Conservation (phyloP, 1,140 invertebrate genomes). For the Drosophila littoralis region DNA sequence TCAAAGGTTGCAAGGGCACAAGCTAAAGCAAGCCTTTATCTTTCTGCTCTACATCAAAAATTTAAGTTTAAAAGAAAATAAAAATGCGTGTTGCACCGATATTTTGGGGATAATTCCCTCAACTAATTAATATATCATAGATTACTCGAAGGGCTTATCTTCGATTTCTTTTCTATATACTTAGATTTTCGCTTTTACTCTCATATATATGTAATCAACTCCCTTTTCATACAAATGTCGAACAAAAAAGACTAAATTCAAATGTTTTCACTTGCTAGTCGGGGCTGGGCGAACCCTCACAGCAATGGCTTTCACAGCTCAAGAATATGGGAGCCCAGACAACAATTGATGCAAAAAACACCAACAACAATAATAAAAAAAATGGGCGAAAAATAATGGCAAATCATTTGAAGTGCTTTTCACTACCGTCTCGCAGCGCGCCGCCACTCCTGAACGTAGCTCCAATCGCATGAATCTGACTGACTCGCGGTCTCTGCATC, state of each 20-base stretch:
- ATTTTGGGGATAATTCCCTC: too few species aligned
- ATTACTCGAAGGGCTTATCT: too few species aligned
- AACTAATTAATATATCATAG: too few species aligned
- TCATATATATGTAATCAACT: background rate
- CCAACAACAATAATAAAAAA: constrained; percentile 39
- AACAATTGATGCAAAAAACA: constrained; percentile 41
- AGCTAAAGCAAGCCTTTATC: too few species aligned
- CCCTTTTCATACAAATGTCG: constrained; percentile 22
- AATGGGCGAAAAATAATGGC: constrained; percentile 45
- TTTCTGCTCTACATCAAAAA: too few species aligned
- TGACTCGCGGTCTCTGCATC: constrained; percentile 68
- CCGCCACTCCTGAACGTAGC: constrained; percentile 90
- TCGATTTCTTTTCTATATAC: too few species aligned
- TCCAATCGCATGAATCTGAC: constrained; percentile 87
- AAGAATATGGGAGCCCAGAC: constrained; percentile 29
- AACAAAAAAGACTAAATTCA: background rate
- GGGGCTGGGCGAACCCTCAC: constrained; percentile 3
- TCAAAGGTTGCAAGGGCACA: too few species aligned
- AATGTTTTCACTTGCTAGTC: constrained; percentile 42
- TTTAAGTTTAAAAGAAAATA: too few species aligned
- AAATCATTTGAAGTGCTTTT: constrained; percentile 60
- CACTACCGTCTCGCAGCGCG: constrained; percentile 77
- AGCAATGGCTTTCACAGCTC: constrained; percentile 28
- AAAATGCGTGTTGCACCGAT: too few species aligned
- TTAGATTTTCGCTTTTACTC: constrained; percentile 33